Percentiles rank a stretch among this genome's conserved stretches.
Evolutionary conservation across 2,797 vertebrate species (phyloP).

Genomic region (Alfaro cultratus): DNA sequence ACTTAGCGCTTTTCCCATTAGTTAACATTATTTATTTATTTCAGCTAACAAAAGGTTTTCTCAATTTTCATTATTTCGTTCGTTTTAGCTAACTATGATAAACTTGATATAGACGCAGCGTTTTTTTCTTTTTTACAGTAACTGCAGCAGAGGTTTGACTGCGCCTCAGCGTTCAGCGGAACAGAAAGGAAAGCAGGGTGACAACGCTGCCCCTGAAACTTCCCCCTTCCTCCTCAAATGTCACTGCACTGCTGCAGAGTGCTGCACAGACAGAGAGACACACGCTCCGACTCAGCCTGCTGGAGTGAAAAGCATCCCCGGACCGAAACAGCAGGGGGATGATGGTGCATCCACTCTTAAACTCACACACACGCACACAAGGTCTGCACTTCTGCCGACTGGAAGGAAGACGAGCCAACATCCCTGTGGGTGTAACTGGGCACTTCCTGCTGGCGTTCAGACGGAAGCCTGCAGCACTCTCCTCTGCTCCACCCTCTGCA

Average conservation of each 20-base stretch:
- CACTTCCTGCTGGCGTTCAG: slow-evolving; percentile 56
- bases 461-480: slow-evolving; percentile 37
- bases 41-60: too few relatives aligned
- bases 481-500: slow-evolving; percentile 45
- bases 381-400: slow-evolving; percentile 35
- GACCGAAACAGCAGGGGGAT: neutral
- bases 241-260: slow-evolving; percentile 30
- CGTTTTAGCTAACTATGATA: too few relatives aligned
- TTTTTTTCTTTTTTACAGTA: neutral
- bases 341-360: neutral
- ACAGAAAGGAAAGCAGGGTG: slow-evolving; percentile 19
- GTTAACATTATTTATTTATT: too few relatives aligned
- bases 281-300: neutral
- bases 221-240: slow-evolving; percentile 23
- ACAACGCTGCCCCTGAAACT: slow-evolving; percentile 8
- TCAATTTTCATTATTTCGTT: too few relatives aligned
- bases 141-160: neutral
- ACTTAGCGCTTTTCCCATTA: too few relatives aligned
- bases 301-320: neutral
- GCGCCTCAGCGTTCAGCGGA: neutral
- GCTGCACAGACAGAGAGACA: slow-evolving; percentile 29
- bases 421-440: slow-evolving; percentile 45
- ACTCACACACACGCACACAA: neutral
- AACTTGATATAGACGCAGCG: too few relatives aligned
- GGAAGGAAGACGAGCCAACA: slow-evolving; percentile 36